Base-by-base conservation (phyloP, 1,140 invertebrate genomes). In the Drosophila insularis region DNA sequence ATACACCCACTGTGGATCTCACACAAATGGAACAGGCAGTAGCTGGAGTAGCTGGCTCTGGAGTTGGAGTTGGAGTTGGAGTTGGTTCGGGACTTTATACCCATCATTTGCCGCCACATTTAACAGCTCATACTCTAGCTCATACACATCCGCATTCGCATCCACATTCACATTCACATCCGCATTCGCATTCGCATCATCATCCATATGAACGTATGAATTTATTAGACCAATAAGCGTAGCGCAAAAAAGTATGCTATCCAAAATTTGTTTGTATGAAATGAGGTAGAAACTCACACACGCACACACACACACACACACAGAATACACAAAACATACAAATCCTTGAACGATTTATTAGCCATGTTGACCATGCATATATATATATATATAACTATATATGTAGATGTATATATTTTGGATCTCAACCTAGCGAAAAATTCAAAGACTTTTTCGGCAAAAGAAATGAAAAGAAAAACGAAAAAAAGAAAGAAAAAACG, bases 121-220 rank as follows among this genome's bases (percentile, higher is more conserved):
- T 78, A 11, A 4, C 50, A 67, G 39, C 81, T 72, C 78, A 80
- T 46, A 37, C 64, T 23, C 63, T 71, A 50, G 43, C 43, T 37
- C 72, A 72, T 39, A 11, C 62, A 35, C 78, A 78, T 37, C n/a
- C 68, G 11, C 68, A 64, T 17, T 31, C 58, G 23, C 64, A 71
- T 27, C 19, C 80, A 14, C 71, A 59, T 43, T 14, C 40, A n/a
- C 53, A 56, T 58, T 17, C 53, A n/a, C 75, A 60, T 19, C 14
- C n/a, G 35, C 79, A 78, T 13, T 13, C 66, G 13, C 81, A 80
- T 35, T 21, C 70, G 54, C 80, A 80, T 32, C 76, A 80, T 53
- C 74, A 90, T 86, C 75, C 76, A 39, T 90, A 90, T 54, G 89
- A 90, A 73, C 80, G 82, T 68, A 91, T 91, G 80, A 90, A 91